Base-by-base conservation (phyloP, 2,113 vertebrate species). In the Melanotaenia duboulayi region DNA sequence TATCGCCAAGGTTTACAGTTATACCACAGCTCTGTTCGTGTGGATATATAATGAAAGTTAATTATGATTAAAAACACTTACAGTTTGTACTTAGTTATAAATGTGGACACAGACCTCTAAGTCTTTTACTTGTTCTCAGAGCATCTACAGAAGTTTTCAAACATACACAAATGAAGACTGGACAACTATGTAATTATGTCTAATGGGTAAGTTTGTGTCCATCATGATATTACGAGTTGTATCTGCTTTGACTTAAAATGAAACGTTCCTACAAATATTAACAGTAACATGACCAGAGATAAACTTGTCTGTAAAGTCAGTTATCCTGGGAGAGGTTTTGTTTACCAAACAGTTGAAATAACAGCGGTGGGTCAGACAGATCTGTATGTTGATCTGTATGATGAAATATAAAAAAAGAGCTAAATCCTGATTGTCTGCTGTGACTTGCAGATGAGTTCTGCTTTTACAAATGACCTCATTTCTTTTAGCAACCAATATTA, bases 271-370 rank as follows among this genome's bases (percentile, higher is more conserved):
- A 60, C 63, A 65, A 35, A 44, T 81, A 48, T 69, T 84, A 67
- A 73, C 67, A 60, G 23, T 35, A 61, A 65, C 32, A 63, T 57
- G 22, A 14, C 7, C 23, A 37, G 17, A 56, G 52, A 68, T 74
- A 22, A 79, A 80, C 40, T 49, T 82, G 68, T 48, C 40, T 40
- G 25, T 49, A 56, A 74, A 77, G 55, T 83, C 78, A 49, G 59
- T 64, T 55, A 79, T 71, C 90, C 57, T 51, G 59, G 75, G 74
- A 64, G 71, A 69, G 79, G 76, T 65, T 73, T 63, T 83, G 77
- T 83, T 89, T 77, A 88, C 79, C 69, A 84, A 92, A 87, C 80
- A 82, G 85, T 78, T 90, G 85, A 85, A 87, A 87, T 78, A 91
- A 87, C 85, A 89, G 64, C 7, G 8, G 22, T 55, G 49, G 48